Evolutionary conservation across 2,888 invertebrate genomes (phyloP), one percentile per base, ranked within the genome.

Genomic region (Amphipoea lucens): DNA sequence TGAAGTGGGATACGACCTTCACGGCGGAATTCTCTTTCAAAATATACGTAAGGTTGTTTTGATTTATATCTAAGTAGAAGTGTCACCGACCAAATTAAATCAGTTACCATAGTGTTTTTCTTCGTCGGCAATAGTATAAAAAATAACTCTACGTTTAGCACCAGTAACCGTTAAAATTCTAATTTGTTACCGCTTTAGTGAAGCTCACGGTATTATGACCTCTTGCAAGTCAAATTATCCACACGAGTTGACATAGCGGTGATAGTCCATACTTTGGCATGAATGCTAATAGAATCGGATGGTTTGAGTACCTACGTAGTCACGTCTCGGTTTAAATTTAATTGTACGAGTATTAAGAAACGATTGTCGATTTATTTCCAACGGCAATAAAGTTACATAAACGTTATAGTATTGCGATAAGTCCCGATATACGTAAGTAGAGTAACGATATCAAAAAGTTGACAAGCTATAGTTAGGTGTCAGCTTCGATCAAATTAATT

Each of bases 1-100:
- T 65, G 66, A 80, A 73, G 57, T 84, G 71, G 81, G 62, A 78
- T 88, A 76, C 67, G 71, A 80, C 85, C 85, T 87, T 87, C 85
- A 57, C 62, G 48, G 70, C 73, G 40, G 69, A 79, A 78, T 80
- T 83, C 73, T 85, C 74, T 76, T 78, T 73, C 69, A 78, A 76
- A 80, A 84, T 66, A 75, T 83, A 42, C 70, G 42, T 83, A 20
- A 70, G 14, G 69, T 74, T 81, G 17, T 73, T 81, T 75, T 76
- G 29, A 72, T 65, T 57, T 2, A 36, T 70, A 62, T 68, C 48
- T 67, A 60, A 60, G 57, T 60, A 51, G 14, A 62, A 51, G 63
- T 78, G 66, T 81, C 65, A 73, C 74, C 36, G 48, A 42, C 57
- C 14, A 69, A 68, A 51, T 68, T 63, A 63, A 63, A 71, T 48